Percentiles rank a stretch among this genome's conserved stretches.
phyloP scores from a whole-genome alignment of 2,797 vertebrate species.

The Bradypodion pumilum region DNA sequence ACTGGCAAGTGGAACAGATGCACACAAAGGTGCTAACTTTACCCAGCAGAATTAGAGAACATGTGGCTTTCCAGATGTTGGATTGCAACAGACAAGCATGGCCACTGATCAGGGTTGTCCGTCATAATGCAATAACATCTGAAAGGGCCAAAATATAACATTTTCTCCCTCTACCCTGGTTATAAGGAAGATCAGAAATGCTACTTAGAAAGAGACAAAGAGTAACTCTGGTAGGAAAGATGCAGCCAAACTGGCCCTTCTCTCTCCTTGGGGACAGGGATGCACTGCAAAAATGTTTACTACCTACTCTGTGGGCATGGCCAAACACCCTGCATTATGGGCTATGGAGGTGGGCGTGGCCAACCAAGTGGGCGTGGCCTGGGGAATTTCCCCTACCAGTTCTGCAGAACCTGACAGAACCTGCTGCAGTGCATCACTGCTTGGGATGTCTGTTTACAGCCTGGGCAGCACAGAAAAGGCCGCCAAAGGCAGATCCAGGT shows the following conservation, averaged over 20 bases:
- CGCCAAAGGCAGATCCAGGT: not conserved
- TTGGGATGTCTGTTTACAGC: too few species aligned
- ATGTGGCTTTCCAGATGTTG: not conserved
- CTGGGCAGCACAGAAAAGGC: not conserved
- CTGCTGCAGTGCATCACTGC: too few species aligned
- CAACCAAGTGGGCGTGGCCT: too few species aligned
- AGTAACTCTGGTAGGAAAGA: not conserved
- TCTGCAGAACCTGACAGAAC: too few species aligned
- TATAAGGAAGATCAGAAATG: not conserved
- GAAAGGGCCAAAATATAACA: not conserved
- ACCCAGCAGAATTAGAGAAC: not conserved
- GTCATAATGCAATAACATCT: not conserved
- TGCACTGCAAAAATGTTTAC: too few species aligned
- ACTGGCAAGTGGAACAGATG: fast-evolving
- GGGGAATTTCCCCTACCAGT: too few species aligned
- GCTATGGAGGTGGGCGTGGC: too few species aligned
- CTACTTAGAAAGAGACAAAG: too few species aligned
- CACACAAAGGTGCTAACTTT: not conserved
- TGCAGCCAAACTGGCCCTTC: not conserved
- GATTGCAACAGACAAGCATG: not conserved
- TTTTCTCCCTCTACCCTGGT: not conserved
- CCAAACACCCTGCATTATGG: too few species aligned
- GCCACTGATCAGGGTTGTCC: not conserved
- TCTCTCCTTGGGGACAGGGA: too few species aligned
- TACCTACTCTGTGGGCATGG: too few species aligned